These are phyloP conservation scores for Chalcis sispes DNA, from an alignment of 2,888 invertebrate species.

Conservation along the genomic window DNA sequence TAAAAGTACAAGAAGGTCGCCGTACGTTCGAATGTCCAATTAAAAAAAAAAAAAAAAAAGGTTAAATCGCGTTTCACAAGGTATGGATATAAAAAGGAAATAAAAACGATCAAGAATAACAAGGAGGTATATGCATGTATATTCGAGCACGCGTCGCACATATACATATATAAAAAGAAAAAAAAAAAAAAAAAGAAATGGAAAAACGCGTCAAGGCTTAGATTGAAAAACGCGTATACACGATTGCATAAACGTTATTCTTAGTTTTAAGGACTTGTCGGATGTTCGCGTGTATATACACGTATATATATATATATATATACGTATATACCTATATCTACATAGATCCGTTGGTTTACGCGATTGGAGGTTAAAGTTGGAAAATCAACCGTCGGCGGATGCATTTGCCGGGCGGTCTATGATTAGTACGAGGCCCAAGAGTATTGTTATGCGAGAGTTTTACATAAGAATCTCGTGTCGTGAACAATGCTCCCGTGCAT, in stretches of 20 bases:
- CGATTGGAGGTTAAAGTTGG: slow-evolving; percentile 47
- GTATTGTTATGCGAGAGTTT: slow-evolving; percentile 67
- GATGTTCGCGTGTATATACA: not conserved
- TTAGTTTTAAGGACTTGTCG: slow-evolving; percentile 50
- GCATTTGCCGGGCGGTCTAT: slow-evolving; percentile 61
- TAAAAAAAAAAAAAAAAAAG: not conserved
- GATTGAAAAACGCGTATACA: slow-evolving; percentile 17
- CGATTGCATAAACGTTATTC: slow-evolving; percentile 57
- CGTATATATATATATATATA: not conserved
- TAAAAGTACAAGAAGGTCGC: not conserved
- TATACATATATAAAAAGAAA: too few species aligned
- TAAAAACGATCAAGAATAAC: not conserved
- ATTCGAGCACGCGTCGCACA: slow-evolving; percentile 4
- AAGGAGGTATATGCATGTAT: slow-evolving; percentile 7
- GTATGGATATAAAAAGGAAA: not conserved
- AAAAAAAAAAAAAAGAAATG: slow-evolving; percentile 9
- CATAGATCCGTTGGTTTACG: slow-evolving; percentile 54
- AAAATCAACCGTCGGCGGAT: slow-evolving; percentile 61
- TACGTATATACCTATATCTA: not conserved
- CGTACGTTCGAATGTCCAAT: not conserved
- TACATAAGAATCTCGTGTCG: slow-evolving; percentile 70
- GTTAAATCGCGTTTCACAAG: not conserved
- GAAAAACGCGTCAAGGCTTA: slow-evolving; percentile 34
- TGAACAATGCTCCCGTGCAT: slow-evolving; percentile 64
- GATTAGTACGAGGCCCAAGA: slow-evolving; percentile 62